Base-by-base conservation (phyloP, 2,797 vertebrate species). In the Nyctibius grandis region DNA sequence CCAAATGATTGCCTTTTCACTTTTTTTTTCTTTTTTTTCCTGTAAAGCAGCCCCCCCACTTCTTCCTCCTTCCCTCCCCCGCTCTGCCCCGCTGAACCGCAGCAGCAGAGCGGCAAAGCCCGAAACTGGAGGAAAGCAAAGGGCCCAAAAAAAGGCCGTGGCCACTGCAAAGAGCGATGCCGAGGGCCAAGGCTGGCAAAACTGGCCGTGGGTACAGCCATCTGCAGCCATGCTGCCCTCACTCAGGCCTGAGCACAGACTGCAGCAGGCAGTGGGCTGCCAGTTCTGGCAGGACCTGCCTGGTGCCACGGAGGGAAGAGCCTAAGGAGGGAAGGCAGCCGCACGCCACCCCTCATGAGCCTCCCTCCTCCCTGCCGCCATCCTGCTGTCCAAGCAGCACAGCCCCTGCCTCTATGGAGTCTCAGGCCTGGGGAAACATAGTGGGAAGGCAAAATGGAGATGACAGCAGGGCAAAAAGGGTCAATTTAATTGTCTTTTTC, bases 1-100 rank as follows among this genome's bases (percentile, higher is more conserved):
- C 65, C 2, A 9, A 17, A 78, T 68, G 79, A 81, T 68, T 88
- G 65, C 57, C 12, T 93, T 89, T 85, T 82, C 34, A 38, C 33
- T 54, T 67, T 65, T 40, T 61, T 64, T 56, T 34, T 25, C 50
- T 42, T 2, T 25, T 65, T 74, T 65, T 59, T 75, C 40, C 36
- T 59, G 33, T 78, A 85, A 70, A 85, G 42, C 61, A 48, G 9
- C 11, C 6, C 48, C 59, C 28, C 13, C 7, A 15, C 73, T 76
- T 84, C 90, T 93, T 95, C 92, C 63, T 96, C 40, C 83, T 93
- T 87, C 47, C 76, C 67, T 85, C 80, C 72, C 69, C 33, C 0
- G 0, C 73, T 57, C 73, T 61, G 45, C 50, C 54, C 33, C 1
- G 11, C 36, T 40, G 67, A 89, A 79, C 67, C 8, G 0, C 92